phyloP scores from a whole-genome alignment of 2,113 vertebrate species.

The Gnathonemus longibarbis region DNA sequence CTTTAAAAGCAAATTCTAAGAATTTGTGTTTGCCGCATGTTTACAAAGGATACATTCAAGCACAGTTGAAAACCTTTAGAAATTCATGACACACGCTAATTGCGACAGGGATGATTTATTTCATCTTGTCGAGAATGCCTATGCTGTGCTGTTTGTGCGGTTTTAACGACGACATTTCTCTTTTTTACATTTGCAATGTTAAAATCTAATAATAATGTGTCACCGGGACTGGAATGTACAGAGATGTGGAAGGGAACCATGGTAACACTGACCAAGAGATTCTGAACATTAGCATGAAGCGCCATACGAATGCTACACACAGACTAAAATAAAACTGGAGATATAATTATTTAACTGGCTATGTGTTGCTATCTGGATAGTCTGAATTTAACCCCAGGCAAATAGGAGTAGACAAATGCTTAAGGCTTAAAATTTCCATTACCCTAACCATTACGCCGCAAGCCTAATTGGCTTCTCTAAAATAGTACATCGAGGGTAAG shows the following conservation, averaged over 20 bases:
- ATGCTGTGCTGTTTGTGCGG: not conserved
- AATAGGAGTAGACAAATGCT: not conserved
- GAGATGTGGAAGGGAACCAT: not conserved
- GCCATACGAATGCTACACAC: not conserved
- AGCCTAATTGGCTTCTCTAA: not conserved
- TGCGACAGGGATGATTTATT: not conserved
- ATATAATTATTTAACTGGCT: not conserved
- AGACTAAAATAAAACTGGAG: not conserved
- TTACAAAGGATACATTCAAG: not conserved
- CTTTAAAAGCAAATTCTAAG: not conserved
- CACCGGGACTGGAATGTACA: not conserved
- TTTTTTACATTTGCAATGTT: not conserved
- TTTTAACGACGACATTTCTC: not conserved
- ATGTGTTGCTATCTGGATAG: not conserved
- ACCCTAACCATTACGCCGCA: not conserved
- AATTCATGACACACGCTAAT: not conserved
- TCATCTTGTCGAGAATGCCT: not conserved
- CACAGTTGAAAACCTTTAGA: not conserved
- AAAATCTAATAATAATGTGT: conserved; percentile 13
- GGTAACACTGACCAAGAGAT: not conserved
- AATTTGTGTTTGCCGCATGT: not conserved
- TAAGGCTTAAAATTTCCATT: not conserved
- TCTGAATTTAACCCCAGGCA: not conserved
- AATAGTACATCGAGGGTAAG: not conserved
- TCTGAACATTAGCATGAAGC: not conserved